Percentiles rank a stretch among this genome's conserved stretches.
Evolutionary conservation across 2,113 vertebrate genomes (phyloP).

Genomic region (Columbina picui): DNA sequence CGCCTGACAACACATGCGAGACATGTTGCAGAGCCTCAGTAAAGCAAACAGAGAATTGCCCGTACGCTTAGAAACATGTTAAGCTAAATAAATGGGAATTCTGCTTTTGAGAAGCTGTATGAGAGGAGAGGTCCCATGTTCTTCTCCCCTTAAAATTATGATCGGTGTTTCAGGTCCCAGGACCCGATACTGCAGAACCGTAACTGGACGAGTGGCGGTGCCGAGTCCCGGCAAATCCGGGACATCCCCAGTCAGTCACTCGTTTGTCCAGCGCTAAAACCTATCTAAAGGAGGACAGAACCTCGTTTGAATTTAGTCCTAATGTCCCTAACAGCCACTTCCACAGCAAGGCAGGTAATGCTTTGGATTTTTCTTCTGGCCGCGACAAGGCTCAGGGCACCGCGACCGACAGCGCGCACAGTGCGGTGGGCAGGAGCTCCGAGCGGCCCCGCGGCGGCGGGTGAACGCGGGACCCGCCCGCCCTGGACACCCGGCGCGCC

Average conservation of each 20-base stretch:
- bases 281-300: not conserved
- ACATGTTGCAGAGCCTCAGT: not conserved
- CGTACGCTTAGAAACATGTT: fast-evolving
- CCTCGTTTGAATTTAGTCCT: not conserved
- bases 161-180: not conserved
- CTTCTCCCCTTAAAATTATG: not conserved
- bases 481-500: too few relatives aligned
- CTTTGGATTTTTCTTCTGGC: fast-evolving
- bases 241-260: not conserved
- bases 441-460: not conserved
- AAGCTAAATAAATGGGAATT: not conserved
- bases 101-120: not conserved
- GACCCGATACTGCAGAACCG: not conserved
- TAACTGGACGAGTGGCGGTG: not conserved
- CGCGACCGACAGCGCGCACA: not conserved
- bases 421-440: not conserved
- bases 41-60: not conserved
- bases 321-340: not conserved
- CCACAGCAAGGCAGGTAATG: not conserved
- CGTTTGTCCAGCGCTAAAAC: not conserved
- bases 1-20: not conserved
- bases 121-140: not conserved
- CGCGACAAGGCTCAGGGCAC: not conserved
- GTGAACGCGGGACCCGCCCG: not conserved
- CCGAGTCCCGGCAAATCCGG: not conserved